A percentile compares a stretch with the other conserved stretches of the same genome.
These are phyloP conservation scores for Tragelaphus oryx DNA, from an alignment of 2,797 vertebrate genomes.

Conservation along the genomic window DNA sequence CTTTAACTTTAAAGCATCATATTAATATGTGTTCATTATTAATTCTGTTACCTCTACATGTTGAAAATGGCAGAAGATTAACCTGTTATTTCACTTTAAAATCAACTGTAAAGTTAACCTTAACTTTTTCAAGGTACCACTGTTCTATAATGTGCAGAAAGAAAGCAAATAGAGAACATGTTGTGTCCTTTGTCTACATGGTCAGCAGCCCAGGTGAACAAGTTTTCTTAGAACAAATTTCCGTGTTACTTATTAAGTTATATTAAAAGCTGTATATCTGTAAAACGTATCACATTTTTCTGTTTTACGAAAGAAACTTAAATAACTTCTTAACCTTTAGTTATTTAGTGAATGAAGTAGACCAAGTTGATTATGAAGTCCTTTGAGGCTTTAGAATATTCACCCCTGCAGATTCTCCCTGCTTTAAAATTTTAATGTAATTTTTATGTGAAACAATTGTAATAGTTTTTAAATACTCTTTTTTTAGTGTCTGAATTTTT, in stretches of 20 bases:
- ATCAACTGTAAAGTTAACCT: slow-evolving; percentile 29
- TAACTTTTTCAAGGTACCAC: not conserved
- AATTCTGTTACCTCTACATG: slow-evolving; percentile 7
- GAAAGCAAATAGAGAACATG: not conserved
- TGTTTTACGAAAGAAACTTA: slow-evolving; percentile 36
- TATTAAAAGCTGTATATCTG: not conserved
- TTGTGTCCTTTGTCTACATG: not conserved
- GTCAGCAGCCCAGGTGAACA: not conserved
- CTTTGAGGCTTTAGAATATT: not conserved
- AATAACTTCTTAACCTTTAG: not conserved
- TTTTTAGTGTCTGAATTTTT: slow-evolving; percentile 53
- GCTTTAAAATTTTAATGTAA: not conserved
- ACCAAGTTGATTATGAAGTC: not conserved
- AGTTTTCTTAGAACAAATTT: slow-evolving; percentile 44
- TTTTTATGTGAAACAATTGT: not conserved
- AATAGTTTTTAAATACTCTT: slow-evolving; percentile 16
- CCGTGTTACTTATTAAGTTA: not conserved
- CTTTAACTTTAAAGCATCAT: slow-evolving; percentile 27
- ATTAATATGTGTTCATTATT: not conserved
- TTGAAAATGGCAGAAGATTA: slow-evolving; percentile 33
- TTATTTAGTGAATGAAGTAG: not conserved
- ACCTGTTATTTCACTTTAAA: slow-evolving; percentile 16
- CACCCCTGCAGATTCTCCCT: not conserved
- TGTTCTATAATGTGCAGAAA: not conserved
- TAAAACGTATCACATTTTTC: not conserved